Evolutionary conservation across 2,888 invertebrate species (phyloP).

Genomic region (Parnassius mnemosyne): DNA sequence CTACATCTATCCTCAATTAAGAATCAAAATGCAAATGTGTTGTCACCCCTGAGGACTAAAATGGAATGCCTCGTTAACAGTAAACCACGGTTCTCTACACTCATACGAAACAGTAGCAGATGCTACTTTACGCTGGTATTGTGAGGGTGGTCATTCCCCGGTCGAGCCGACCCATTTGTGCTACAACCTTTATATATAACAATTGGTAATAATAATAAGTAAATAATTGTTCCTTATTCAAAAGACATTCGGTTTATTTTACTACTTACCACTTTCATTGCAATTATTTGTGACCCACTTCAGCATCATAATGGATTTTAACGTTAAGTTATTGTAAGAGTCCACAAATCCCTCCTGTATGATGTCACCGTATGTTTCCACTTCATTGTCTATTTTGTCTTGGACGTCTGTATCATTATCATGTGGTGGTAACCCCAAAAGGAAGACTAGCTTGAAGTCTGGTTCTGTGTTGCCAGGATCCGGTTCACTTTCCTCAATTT

Average conservation of each 20-base stretch:
- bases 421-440: constrained; percentile 83
- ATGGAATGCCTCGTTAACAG: too few species aligned
- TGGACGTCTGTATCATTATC: constrained; percentile 80
- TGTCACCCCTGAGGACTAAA: too few species aligned
- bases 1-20: too few species aligned
- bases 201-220: background rate
- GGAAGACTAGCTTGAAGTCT: constrained; percentile 64
- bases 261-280: constrained; percentile 66
- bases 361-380: constrained; percentile 85
- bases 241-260: background rate
- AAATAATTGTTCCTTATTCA: background rate
- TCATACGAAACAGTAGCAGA: too few species aligned
- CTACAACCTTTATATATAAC: too few species aligned
- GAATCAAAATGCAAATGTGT: too few species aligned
- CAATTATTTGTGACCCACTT: constrained; percentile 89
- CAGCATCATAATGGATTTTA: constrained; percentile 91
- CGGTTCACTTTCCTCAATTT: constrained; percentile 34
- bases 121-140: too few species aligned
- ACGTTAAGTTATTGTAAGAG: constrained; percentile 91
- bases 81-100: too few species aligned
- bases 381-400: constrained; percentile 84
- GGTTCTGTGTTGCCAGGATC: constrained; percentile 39
- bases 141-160: too few species aligned
- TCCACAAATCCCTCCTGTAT: constrained; percentile 92
- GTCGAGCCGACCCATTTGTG: too few species aligned